Percentiles rank a stretch among this genome's conserved stretches.
Evolutionary conservation across 2,797 vertebrate genomes (phyloP).

Genomic region (Notamacropus eugenii): DNA sequence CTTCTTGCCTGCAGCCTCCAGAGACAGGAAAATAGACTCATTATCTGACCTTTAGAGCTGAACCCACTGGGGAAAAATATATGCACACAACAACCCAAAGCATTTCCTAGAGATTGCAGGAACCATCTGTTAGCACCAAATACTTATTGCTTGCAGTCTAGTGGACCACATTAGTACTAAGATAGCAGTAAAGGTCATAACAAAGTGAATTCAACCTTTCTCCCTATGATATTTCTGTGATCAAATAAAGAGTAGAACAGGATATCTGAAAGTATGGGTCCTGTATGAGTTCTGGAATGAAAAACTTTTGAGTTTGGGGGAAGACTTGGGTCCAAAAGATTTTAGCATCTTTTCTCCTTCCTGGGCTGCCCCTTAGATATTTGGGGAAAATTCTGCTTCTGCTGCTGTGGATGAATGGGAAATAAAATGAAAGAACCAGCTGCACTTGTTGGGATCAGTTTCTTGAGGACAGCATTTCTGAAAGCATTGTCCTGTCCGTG

Average conservation of each 20-base stretch:
- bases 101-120: not conserved
- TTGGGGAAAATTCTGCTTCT: not conserved
- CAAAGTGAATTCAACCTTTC: not conserved
- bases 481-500: not conserved
- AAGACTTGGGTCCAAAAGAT: fast-evolving
- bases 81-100: not conserved
- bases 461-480: not conserved
- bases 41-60: not conserved
- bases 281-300: not conserved
- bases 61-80: not conserved
- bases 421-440: not conserved
- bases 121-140: not conserved
- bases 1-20: not conserved
- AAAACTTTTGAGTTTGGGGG: not conserved
- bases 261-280: not conserved
- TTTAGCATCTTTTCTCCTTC: not conserved
- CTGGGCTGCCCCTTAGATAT: fast-evolving
- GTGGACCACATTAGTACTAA: not conserved
- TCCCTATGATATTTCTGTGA: fast-evolving
- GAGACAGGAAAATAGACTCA: not conserved
- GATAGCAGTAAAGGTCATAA: not conserved
- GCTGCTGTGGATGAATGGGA: not conserved
- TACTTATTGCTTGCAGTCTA: not conserved
- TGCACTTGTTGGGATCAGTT: no score
- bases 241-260: fast-evolving